A percentile compares a stretch with the other conserved stretches of the same genome.
Evolutionary conservation across 2,113 vertebrate species (phyloP).

Genomic region (Balaenoptera acutorostrata): DNA sequence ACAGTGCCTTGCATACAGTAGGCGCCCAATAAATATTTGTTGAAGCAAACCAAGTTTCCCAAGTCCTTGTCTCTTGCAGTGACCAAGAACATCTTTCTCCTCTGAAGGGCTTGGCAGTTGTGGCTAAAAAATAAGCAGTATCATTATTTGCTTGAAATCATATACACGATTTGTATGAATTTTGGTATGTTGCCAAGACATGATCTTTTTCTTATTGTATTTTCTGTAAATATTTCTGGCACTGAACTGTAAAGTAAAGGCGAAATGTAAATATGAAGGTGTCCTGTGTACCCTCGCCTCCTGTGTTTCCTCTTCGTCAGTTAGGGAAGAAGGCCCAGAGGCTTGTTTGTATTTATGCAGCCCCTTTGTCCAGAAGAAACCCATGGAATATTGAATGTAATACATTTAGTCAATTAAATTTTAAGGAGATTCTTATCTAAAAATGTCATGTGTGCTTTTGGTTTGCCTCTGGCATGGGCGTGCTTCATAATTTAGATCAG

Average conservation of each 20-base stretch:
- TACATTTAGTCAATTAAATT: conserved; percentile 95
- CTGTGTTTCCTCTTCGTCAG: conserved; percentile 82
- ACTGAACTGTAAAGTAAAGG: conserved; percentile 89
- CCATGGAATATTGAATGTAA: conserved; percentile 94
- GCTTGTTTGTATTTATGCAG: conserved; percentile 90
- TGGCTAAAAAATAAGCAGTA: conserved; percentile 67
- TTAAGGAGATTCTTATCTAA: conserved; percentile 92
- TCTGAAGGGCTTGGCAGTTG: conserved; percentile 76
- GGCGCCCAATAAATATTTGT: conserved; percentile 72
- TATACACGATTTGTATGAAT: conserved; percentile 75
- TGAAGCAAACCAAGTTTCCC: conserved; percentile 67
- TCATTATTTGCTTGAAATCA: conserved; percentile 77
- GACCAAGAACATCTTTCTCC: conserved; percentile 66
- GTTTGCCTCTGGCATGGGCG: not conserved
- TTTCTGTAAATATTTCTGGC: conserved; percentile 91
- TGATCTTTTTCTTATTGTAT: conserved; percentile 84
- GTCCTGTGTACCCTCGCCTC: conserved; percentile 83
- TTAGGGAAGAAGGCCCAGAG: conserved; percentile 85
- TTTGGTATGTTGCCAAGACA: conserved; percentile 83
- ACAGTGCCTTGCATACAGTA: conserved; percentile 75
- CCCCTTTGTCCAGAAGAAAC: conserved; percentile 88
- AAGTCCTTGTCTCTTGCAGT: conserved; percentile 60
- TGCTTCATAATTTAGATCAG: not conserved
- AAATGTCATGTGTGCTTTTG: conserved; percentile 49
- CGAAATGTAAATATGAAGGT: conserved; percentile 91